These are phyloP conservation scores for Menura novaehollandiae DNA, from an alignment of 2,113 vertebrate genomes.

Conservation along the genomic window DNA sequence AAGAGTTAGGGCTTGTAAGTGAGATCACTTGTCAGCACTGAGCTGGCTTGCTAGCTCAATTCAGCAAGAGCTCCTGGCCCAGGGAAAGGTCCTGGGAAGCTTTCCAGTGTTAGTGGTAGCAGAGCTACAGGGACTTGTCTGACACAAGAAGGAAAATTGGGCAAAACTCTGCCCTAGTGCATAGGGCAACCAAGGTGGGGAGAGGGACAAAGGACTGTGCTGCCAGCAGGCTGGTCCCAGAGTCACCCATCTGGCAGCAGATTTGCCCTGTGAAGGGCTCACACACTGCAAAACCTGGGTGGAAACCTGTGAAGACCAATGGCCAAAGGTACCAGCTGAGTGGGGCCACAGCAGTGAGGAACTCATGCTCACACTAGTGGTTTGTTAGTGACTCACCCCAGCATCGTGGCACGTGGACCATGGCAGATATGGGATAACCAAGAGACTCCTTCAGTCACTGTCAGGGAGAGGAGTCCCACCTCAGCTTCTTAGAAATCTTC, in stretches of 20 bases:
- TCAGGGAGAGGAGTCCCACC: not conserved
- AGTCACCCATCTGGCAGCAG: not conserved
- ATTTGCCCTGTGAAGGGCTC: not conserved
- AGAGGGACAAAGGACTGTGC: not conserved
- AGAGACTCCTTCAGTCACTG: not conserved
- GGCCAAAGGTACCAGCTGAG: not conserved
- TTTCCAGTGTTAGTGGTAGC: not conserved
- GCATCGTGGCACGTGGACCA: rapidly evolving
- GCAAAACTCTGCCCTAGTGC: not conserved
- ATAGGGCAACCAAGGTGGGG: not conserved
- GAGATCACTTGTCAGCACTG: not conserved
- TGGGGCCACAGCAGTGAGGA: not conserved
- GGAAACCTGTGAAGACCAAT: rapidly evolving
- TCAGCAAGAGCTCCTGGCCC: not conserved
- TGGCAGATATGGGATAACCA: not conserved
- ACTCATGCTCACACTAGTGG: not conserved
- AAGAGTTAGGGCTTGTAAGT: not conserved
- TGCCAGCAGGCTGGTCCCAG: not conserved
- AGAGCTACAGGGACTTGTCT: not conserved
- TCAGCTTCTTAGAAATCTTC: not conserved
- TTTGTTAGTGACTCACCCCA: not conserved
- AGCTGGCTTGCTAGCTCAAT: not conserved
- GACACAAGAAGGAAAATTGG: not conserved
- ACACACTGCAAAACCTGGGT: not conserved
- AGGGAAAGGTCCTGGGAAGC: not conserved